Conservation (phyloP, 2,888 invertebrate species). For the Cerastis leucographa region DNA sequence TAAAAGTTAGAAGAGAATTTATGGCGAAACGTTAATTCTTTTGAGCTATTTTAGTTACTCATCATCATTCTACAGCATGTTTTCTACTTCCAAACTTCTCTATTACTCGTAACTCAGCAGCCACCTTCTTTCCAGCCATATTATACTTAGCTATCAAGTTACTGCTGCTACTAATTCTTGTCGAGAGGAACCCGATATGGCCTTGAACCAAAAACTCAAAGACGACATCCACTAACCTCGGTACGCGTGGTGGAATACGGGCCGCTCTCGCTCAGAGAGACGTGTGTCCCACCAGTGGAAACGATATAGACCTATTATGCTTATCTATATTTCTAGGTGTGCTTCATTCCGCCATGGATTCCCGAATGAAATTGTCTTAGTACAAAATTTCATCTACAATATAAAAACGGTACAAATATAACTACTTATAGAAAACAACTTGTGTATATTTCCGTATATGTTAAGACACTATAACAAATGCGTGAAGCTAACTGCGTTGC, state of each 20-base stretch:
- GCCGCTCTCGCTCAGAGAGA: not conserved
- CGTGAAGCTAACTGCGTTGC: slow-evolving; percentile 58
- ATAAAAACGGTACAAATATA: slow-evolving; percentile 65
- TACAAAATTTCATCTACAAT: slow-evolving; percentile 56
- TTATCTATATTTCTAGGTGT: not conserved
- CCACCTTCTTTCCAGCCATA: too few relatives aligned
- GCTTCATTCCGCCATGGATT: not conserved
- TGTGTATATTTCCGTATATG: slow-evolving; percentile 66
- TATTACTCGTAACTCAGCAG: too few relatives aligned
- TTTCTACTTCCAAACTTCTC: too few relatives aligned
- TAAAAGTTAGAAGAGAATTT: not conserved
- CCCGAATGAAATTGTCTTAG: slow-evolving; percentile 3
- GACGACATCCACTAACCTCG: not conserved
- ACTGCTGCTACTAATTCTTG: too few relatives aligned
- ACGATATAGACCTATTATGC: not conserved
- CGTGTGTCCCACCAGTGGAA: not conserved
- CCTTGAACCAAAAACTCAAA: not conserved
- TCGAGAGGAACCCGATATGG: not conserved
- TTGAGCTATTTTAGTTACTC: too few relatives aligned
- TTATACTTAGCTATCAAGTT: too few relatives aligned
- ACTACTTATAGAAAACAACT: slow-evolving; percentile 65
- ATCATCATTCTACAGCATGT: too few relatives aligned
- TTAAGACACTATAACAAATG: slow-evolving; percentile 62
- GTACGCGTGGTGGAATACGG: not conserved
- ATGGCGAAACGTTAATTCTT: slow-evolving; percentile 6